Conservation (phyloP, 2,888 invertebrate species). For the Cephus nigrinus region DNA sequence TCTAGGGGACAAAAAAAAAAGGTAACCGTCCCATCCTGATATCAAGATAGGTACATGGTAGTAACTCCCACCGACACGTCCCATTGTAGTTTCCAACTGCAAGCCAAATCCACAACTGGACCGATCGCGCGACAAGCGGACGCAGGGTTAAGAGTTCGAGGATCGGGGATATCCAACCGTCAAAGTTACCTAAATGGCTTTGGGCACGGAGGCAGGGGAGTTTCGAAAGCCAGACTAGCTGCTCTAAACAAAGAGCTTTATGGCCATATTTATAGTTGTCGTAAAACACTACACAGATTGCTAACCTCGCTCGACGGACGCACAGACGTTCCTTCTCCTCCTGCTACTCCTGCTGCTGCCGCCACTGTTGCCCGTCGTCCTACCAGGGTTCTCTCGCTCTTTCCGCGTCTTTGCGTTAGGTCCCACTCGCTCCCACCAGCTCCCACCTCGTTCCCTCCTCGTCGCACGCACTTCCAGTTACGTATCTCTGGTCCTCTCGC, state of each 20-base stretch:
- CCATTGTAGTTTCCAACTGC: not conserved
- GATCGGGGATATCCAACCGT: constrained; percentile 9
- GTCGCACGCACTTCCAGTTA: not conserved
- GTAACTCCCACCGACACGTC: not conserved
- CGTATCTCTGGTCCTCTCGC: not conserved
- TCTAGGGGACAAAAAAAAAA: not conserved
- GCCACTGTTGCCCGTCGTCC: constrained; percentile 24
- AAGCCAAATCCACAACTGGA: not conserved
- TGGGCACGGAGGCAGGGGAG: constrained; percentile 20
- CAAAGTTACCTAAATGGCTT: constrained; percentile 17
- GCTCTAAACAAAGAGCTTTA: constrained; percentile 64
- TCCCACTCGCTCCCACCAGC: constrained; percentile 21
- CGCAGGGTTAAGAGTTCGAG: not conserved
- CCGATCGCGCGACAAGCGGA: not conserved
- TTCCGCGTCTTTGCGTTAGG: not conserved
- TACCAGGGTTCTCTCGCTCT: constrained; percentile 29
- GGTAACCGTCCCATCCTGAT: not conserved
- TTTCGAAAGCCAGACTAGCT: constrained; percentile 59
- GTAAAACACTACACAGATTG: constrained; percentile 64
- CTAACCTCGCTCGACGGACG: constrained; percentile 55
- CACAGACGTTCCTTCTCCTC: constrained; percentile 29
- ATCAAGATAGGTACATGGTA: not conserved
- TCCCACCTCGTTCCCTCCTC: not conserved
- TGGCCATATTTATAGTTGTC: constrained; percentile 64
- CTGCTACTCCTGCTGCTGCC: constrained; percentile 27